These are phyloP conservation scores for Balaeniceps rex DNA, from an alignment of 2,113 vertebrate genomes.

Conservation along the genomic window DNA sequence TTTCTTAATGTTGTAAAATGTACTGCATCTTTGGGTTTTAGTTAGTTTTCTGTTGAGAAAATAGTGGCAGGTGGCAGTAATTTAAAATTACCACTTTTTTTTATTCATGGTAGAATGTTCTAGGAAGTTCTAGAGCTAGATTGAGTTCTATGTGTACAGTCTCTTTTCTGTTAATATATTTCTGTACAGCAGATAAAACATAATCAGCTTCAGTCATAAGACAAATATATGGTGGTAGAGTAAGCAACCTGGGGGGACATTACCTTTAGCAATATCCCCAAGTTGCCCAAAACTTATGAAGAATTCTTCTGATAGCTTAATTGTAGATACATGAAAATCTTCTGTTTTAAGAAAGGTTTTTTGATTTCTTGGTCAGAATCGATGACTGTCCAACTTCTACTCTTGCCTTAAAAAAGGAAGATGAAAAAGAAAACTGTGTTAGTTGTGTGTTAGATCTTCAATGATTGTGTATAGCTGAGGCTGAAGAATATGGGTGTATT, in stretches of 20 bases:
- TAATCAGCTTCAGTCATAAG: background rate
- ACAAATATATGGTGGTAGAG: background rate
- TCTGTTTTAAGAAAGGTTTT: background rate
- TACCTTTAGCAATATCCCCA: background rate
- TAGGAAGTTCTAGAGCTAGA: background rate
- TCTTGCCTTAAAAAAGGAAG: background rate
- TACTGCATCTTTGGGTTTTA: background rate
- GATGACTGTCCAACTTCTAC: background rate
- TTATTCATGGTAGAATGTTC: background rate
- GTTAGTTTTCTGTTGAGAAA: background rate
- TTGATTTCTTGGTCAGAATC: background rate
- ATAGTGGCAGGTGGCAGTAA: background rate
- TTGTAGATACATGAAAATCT: background rate
- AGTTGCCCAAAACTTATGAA: background rate
- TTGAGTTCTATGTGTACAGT: background rate
- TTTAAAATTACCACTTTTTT: background rate
- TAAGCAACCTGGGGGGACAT: background rate
- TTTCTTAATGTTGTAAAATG: background rate
- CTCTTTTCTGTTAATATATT: background rate
- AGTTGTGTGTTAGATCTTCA: background rate
- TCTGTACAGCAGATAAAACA: background rate
- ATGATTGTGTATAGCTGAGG: background rate
- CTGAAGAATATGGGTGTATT: background rate
- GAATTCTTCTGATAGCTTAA: background rate
- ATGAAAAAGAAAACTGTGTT: background rate